phyloP scores from a whole-genome alignment of 2,888 invertebrate genomes.

The Aelia acuminata region DNA sequence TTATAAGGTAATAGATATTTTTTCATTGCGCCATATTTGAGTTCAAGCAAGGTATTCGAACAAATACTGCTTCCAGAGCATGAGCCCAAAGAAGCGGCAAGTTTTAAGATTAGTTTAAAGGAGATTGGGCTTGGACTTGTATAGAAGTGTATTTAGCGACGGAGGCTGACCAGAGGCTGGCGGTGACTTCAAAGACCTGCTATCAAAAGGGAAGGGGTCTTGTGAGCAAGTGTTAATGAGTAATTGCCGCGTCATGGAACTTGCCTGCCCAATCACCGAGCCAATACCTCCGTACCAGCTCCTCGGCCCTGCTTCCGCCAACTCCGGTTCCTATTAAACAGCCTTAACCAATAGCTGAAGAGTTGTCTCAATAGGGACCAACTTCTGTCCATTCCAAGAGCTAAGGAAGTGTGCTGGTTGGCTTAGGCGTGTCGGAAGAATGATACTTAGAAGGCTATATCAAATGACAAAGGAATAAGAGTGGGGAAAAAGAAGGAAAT shows the following conservation, averaged over 20 bases:
- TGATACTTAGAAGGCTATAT: not conserved
- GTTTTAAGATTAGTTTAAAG: conserved; percentile 39
- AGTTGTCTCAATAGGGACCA: not conserved
- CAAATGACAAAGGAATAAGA: no score
- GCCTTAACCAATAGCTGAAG: conserved; percentile 5
- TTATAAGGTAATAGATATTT: not conserved
- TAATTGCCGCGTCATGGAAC: conserved; percentile 32
- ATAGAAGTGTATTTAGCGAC: conserved; percentile 32
- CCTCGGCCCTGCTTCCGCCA: not conserved
- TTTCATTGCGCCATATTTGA: not conserved
- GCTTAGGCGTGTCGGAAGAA: not conserved
- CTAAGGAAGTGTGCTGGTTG: not conserved
- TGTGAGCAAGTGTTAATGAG: conserved; percentile 44
- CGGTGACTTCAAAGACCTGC: conserved; percentile 43
- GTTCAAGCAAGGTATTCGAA: not conserved
- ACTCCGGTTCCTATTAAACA: conserved; percentile 14
- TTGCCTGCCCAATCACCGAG: conserved; percentile 14
- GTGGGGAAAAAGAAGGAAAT: no score
- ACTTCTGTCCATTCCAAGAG: not conserved
- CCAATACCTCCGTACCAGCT: not conserved
- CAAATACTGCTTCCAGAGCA: not conserved
- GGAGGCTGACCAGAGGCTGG: not conserved
- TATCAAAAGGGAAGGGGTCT: conserved; percentile 39
- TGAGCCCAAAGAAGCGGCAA: not conserved
- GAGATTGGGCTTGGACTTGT: not conserved